Conservation (phyloP, 1,140 invertebrate genomes). For the Drosophila lacteicornis region DNA sequence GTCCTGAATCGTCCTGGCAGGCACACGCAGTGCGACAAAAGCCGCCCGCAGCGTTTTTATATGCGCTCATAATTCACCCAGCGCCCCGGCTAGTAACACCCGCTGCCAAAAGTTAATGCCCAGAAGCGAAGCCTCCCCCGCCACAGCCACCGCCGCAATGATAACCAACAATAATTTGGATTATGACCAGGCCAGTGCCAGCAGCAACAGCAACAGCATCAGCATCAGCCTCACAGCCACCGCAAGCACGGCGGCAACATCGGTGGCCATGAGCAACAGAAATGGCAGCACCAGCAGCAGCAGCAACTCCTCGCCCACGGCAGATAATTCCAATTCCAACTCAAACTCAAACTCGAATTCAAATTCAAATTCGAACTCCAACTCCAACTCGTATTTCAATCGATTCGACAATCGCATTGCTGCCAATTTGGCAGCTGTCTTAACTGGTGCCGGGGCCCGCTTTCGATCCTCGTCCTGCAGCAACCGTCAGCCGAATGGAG, state of each 20-base stretch:
- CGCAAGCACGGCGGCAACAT: constrained; percentile 31
- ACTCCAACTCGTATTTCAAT: constrained; percentile 69
- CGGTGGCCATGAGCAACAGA: constrained; percentile 43
- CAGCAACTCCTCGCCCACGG: constrained; percentile 73
- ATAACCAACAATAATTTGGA: constrained; percentile 85
- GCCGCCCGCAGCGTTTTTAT: constrained; percentile 81
- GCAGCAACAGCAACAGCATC: constrained; percentile 9
- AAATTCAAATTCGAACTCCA: constrained; percentile 44
- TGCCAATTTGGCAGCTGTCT: constrained; percentile 75
- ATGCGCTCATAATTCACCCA: constrained; percentile 76
- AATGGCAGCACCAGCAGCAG: constrained; percentile 75
- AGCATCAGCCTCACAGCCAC: constrained; percentile 2
- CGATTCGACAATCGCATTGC: constrained; percentile 81
- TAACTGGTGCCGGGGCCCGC: constrained; percentile 68
- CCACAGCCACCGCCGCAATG: constrained; percentile 62
- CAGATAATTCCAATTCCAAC: constrained; percentile 48
- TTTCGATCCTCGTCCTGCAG: constrained; percentile 77
- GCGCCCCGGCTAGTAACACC: constrained; percentile 53
- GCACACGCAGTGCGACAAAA: constrained; percentile 78
- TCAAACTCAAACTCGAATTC: constrained; percentile 39
- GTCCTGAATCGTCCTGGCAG: constrained; percentile 57
- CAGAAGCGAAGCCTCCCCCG: constrained; percentile 47
- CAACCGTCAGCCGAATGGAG: constrained; percentile 46
- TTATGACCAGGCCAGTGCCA: constrained; percentile 71
- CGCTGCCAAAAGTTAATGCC: constrained; percentile 78